Evolutionary conservation across 2,888 invertebrate species (phyloP).

Genomic region (Heteromurus nitidus): DNA sequence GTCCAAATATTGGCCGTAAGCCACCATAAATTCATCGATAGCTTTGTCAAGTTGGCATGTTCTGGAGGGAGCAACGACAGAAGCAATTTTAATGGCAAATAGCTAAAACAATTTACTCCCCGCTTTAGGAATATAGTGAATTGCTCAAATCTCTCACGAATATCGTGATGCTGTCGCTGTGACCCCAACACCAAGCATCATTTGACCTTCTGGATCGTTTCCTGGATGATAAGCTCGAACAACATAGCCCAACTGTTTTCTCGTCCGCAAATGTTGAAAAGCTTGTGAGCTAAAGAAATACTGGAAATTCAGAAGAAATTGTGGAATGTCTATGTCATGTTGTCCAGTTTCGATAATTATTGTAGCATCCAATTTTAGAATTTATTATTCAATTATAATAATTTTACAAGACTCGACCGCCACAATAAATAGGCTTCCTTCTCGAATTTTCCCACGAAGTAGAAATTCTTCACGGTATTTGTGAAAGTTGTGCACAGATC

Average conservation of each 20-base stretch:
- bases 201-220: not conserved
- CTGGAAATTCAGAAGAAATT: slow-evolving; percentile 10
- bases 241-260: slow-evolving; percentile 4
- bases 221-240: not conserved
- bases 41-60: not conserved
- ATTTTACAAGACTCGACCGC: not conserved
- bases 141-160: not conserved
- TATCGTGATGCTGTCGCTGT: not conserved
- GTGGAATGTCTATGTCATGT: too few relatives aligned
- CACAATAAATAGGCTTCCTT: not conserved
- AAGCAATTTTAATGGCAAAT: too few relatives aligned
- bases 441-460: not conserved
- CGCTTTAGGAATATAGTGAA: not conserved
- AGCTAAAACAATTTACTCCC: too few relatives aligned
- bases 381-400: not conserved
- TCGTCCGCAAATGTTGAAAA: not conserved
- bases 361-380: too few relatives aligned
- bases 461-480: not conserved
- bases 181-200: not conserved
- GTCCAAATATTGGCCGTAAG: not conserved
- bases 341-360: too few relatives aligned
- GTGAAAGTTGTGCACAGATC: not conserved
- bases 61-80: too few relatives aligned
- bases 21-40: not conserved
- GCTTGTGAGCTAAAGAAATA: not conserved